Base-by-base conservation (phyloP, 1,140 invertebrate species). In the Drosophila pseudoananassae region DNA sequence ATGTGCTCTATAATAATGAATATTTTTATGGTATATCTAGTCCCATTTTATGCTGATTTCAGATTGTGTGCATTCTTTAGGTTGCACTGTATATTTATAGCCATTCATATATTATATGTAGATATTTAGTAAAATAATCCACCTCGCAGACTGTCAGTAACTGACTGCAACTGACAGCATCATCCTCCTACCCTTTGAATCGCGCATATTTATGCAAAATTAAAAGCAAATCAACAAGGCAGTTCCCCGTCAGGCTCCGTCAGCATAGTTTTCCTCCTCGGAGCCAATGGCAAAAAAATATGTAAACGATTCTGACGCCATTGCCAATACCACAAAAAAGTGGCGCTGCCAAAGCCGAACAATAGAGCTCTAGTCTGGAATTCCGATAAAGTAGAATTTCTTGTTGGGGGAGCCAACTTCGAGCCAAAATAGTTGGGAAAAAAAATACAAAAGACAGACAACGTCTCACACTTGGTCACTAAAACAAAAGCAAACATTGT, bases 181-280 rank as follows among this genome's bases (percentile, higher is more conserved):
- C 31, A 70, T 50, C 29, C 64, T 47, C 61, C 8, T 33, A 31
- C 15, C 29, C 15, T 47, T 33, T 3, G 55, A 66, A 64, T 52
- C 61, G 65, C 75, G 70, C 74, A 88, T 83, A 85, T 85, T 85
- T 85, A 88, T 85, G 82, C 83, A 88, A 85, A 85, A 78, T 76
- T 78, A 88, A 83, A 85, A 74, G 78, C 75, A 83, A 87, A 87
- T 88, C 82, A 75, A 87, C 85, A 72, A 78, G 60, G 59, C 78
- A 85, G 78, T 64, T 83, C 66, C 80, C 73, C 50, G 31, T 23
- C 56, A 46, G 45, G 66, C 78, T 75, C 77, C 73, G 77, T 70
- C 73, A 75, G 53, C 77, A 85, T 75, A 64, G 63, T 51, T 80
- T 65, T 68, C 43, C 46, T 53, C 58, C 43, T 36, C 10, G 17